These are phyloP conservation scores for Nibea albiflora DNA, from an alignment of 2,113 vertebrate genomes.

Conservation along the genomic window DNA sequence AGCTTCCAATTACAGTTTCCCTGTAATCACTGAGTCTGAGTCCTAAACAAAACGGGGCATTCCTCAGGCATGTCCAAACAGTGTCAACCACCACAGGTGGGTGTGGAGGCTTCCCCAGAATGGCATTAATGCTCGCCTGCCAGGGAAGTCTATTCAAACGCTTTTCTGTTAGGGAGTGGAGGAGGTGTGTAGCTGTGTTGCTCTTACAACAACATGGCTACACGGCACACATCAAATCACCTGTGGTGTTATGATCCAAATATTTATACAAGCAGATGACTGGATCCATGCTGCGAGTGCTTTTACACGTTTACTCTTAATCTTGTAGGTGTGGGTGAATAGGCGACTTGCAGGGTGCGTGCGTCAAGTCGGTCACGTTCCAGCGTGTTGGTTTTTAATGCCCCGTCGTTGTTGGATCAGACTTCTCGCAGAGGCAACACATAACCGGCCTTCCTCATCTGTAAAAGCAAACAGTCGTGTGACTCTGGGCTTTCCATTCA, in stretches of 20 bases:
- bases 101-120: slow-evolving; percentile 57
- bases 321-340: background rate
- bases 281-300: no score
- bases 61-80: slow-evolving; percentile 67
- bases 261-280: background rate
- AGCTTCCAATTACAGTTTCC: background rate
- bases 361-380: background rate
- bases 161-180: slow-evolving; percentile 44
- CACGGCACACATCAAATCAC: background rate
- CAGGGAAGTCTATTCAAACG: background rate
- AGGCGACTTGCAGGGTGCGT: background rate
- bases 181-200: slow-evolving; percentile 9
- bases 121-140: background rate
- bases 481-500: background rate
- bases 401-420: background rate
- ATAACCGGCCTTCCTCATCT: slow-evolving; percentile 23
- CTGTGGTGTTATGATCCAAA: background rate
- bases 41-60: slow-evolving; percentile 55
- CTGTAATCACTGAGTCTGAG: background rate
- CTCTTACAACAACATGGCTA: background rate
- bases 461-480: background rate
- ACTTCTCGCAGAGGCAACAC: slow-evolving; percentile 1
- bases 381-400: background rate
- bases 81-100: slow-evolving; percentile 2
- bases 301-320: background rate